Evolutionary conservation across 2,113 vertebrate genomes (phyloP), one percentile per base, ranked within the genome.

Genomic region (Patagioenas fasciata): DNA sequence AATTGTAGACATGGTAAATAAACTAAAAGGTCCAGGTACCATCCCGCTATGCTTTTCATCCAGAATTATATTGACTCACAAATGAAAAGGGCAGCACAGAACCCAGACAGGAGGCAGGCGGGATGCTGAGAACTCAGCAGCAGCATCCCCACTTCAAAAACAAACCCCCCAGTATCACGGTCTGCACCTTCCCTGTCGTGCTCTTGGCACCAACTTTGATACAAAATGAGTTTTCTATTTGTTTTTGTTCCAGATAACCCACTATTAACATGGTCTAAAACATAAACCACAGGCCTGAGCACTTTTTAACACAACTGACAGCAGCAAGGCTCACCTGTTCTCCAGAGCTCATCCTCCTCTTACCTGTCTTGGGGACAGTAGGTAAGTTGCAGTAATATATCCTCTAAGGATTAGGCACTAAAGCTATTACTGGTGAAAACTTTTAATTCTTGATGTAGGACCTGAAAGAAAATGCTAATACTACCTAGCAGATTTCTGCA

Each of bases 71-170:
- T 9, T 24, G 62, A 80, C 32, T 34, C 18, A 16, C 18, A 4
- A 19, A 48, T 6, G 44, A 42, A n/a, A 48, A 72, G 20, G 20
- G 11, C 60, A 73, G 79, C 50, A 42, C 7, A 36, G 28, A 34
- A 73, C 26, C 8, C 6, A 28, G 5, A 18, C 0, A 38, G 19
- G 34, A 80, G 38, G 29, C 1, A 4, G 44, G 50, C 6, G 38
- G 28, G 69, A 75, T 31, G 26, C 67, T 42, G n/a, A 70, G 42
- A 74, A 83, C 25, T 48, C 15, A 87, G 47, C 13, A 21, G 7
- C 1, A 54, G 23, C 26, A 54, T 15, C n/a, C 31, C 56, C 31
- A 26, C 53, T 64, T 29, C n/a, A 70, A 56, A 91, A 78, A 0
- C 40, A 61, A 54, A 34, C 26, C 40, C 26, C 66, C 44, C 50